Evolutionary conservation across 2,888 invertebrate genomes (phyloP).

Genomic region (Amblyteles armatorius): DNA sequence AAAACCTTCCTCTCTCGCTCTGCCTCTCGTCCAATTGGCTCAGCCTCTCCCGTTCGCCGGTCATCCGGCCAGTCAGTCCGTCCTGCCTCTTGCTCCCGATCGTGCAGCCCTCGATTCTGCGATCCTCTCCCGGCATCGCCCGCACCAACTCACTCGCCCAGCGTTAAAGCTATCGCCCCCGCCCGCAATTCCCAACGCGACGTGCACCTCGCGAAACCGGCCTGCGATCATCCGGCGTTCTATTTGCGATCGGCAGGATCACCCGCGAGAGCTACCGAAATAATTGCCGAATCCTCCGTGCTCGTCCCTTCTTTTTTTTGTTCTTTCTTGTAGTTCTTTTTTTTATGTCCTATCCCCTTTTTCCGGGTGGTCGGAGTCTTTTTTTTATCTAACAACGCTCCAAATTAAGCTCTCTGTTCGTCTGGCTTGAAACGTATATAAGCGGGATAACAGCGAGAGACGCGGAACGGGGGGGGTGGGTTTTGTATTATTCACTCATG

Average conservation of each 20-base stretch:
- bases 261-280: conserved; percentile 41
- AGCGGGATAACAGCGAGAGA: not conserved
- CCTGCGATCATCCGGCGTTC: conserved; percentile 26
- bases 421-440: not conserved
- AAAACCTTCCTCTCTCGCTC: conserved; percentile 5
- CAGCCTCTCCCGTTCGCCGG: conserved; percentile 19
- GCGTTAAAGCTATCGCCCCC: conserved; percentile 22
- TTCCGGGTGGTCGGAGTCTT: not conserved
- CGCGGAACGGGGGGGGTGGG: not conserved
- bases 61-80: conserved; percentile 36
- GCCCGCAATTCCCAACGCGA: conserved; percentile 26
- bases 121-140: not conserved
- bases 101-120: not conserved
- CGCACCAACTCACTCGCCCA: conserved; percentile 2
- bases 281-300: conserved; percentile 44
- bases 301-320: conserved; percentile 2
- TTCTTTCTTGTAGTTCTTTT: not conserved
- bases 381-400: not conserved
- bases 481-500: not conserved
- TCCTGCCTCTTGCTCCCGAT: conserved; percentile 13
- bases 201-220: conserved; percentile 24
- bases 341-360: not conserved
- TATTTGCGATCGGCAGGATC: conserved; percentile 31
- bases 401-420: conserved; percentile 10
- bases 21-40: not conserved